These are phyloP conservation scores for Cotesia congregata DNA, from an alignment of 2,888 invertebrate genomes.

Conservation along the genomic window DNA sequence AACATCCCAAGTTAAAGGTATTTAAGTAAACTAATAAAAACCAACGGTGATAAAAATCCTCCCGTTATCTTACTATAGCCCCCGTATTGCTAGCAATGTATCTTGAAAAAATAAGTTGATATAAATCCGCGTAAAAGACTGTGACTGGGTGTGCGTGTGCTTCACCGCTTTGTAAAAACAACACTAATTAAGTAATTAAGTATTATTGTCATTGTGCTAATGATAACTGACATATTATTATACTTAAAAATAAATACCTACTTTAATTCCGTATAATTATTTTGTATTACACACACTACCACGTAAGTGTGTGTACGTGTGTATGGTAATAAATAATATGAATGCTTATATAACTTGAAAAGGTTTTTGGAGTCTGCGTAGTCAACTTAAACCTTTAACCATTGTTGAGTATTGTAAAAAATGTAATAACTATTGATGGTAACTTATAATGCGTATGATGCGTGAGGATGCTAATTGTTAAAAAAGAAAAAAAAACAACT, in stretches of 20 bases:
- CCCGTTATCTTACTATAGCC: constrained; percentile 14
- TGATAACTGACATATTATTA: constrained; percentile 41
- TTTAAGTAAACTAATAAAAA: neutral
- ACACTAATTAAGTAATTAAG: constrained; percentile 53
- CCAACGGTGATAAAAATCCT: neutral
- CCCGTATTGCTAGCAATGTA: constrained; percentile 50
- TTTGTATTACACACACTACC: constrained; percentile 47
- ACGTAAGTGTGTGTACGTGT: constrained; percentile 46
- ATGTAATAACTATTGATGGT: constrained; percentile 31
- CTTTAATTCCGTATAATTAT: constrained; percentile 33
- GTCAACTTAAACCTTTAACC: constrained; percentile 45
- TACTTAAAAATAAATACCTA: neutral
- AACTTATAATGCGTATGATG: constrained; percentile 24
- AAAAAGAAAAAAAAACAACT: neutral
- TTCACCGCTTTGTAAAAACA: constrained; percentile 61
- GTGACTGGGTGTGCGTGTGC: constrained; percentile 56
- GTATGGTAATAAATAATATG: constrained; percentile 20
- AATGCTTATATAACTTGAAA: constrained; percentile 34
- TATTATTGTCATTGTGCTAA: constrained; percentile 50
- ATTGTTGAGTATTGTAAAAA: constrained; percentile 44
- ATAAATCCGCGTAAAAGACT: constrained; percentile 51
- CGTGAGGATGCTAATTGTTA: constrained; percentile 20
- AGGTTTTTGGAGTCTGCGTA: constrained; percentile 43
- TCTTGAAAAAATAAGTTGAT: constrained; percentile 57
- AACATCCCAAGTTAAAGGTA: neutral